Percentiles rank a stretch among this genome's conserved stretches.
Conservation (phyloP, 1,140 invertebrate genomes). For the Habropoda laboriosa region DNA sequence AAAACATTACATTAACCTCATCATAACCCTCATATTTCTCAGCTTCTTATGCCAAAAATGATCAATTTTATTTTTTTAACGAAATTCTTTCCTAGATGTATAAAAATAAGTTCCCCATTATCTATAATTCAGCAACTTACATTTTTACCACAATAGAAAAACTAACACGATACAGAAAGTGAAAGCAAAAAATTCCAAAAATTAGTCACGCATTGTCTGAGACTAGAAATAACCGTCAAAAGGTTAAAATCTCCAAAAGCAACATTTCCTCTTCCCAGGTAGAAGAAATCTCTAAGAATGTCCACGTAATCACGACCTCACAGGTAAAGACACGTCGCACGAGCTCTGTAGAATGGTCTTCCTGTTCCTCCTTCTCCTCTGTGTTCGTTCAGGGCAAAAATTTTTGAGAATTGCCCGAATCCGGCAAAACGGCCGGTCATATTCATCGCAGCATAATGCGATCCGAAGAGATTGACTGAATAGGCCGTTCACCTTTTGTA, state of each 20-base stretch:
- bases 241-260: neutral
- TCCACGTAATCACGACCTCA: neutral
- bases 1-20: no score
- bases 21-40: no score
- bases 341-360: neutral
- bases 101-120: no score
- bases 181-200: no score
- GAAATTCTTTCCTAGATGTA: no score
- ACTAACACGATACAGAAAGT: no score
- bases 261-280: neutral
- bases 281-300: neutral
- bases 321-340: neutral
- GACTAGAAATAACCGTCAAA: no score
- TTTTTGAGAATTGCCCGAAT: conserved; percentile 58
- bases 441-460: conserved; percentile 39
- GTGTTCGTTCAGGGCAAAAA: neutral
- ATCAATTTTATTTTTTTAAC: no score
- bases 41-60: no score
- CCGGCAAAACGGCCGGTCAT: conserved; percentile 30
- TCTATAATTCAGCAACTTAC: no score
- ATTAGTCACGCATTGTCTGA: no score
- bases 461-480: conserved; percentile 47
- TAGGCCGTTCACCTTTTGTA: conserved; percentile 54
- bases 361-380: neutral
- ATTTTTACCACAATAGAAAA: no score